Conservation (phyloP, 2,113 vertebrate species). For the Hippocampus abdominalis region DNA sequence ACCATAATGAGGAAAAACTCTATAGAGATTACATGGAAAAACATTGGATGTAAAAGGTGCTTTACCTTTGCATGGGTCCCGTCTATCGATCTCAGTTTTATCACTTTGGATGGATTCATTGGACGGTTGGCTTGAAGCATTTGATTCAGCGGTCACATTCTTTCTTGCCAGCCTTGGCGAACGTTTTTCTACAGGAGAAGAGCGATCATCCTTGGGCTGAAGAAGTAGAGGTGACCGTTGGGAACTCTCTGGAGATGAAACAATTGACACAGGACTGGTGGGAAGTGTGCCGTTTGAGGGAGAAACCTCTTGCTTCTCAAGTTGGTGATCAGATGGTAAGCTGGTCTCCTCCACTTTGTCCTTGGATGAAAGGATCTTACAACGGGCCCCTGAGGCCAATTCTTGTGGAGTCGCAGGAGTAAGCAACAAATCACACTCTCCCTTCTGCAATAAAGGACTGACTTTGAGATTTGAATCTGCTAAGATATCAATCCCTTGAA, state of each 20-base stretch:
- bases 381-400: conserved; percentile 87
- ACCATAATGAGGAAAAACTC: not conserved
- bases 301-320: conserved; percentile 25
- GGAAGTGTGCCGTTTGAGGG: conserved; percentile 34
- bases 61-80: conserved; percentile 88
- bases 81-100: conserved; percentile 71
- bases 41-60: not conserved
- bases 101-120: conserved; percentile 32
- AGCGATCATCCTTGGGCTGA: conserved; percentile 59
- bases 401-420: conserved; percentile 90
- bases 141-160: conserved; percentile 74
- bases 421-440: conserved; percentile 58
- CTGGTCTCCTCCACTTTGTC: conserved; percentile 59
- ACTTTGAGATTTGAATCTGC: conserved; percentile 27
- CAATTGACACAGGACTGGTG: conserved; percentile 47
- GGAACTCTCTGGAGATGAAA: conserved; percentile 69
- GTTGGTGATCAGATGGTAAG: conserved; percentile 16
- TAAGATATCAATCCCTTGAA: conserved; percentile 4
- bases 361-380: conserved; percentile 84
- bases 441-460: conserved; percentile 57
- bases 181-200: conserved; percentile 62
- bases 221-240: conserved; percentile 61
- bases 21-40: not conserved
- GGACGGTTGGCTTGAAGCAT: conserved; percentile 58
- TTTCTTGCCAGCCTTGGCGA: conserved; percentile 75